Conservation (phyloP, 2,797 vertebrate genomes). For the Bradypodion pumilum region DNA sequence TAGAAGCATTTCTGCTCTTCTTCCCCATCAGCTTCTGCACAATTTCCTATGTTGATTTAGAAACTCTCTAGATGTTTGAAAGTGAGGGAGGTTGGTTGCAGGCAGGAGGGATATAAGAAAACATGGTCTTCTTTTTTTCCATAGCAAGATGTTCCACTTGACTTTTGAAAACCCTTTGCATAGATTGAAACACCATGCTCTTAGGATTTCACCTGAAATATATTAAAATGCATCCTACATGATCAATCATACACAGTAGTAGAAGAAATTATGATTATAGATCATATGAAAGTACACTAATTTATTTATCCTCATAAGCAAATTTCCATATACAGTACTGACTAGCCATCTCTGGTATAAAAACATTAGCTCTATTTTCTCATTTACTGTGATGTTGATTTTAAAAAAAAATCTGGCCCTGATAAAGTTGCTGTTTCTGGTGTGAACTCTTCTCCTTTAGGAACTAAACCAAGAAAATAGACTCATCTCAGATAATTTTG, state of each 20-base stretch:
- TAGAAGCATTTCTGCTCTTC: not conserved
- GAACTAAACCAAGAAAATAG: slow-evolving; percentile 4
- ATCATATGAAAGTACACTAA: not conserved
- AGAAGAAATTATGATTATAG: not conserved
- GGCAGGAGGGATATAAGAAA: not conserved
- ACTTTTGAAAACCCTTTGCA: not conserved
- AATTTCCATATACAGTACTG: not conserved
- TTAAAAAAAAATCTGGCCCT: not conserved
- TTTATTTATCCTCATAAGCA: not conserved
- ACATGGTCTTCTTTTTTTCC: not conserved
- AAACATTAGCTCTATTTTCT: slow-evolving; percentile 1
- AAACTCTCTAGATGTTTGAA: not conserved
- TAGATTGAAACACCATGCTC: not conserved
- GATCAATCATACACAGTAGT: not conserved
- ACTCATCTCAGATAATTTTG: slow-evolving; percentile 22
- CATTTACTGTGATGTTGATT: not conserved
- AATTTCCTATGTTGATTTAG: not conserved
- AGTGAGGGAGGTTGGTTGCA: not conserved
- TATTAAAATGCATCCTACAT: not conserved
- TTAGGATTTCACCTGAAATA: not conserved
- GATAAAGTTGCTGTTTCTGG: not conserved
- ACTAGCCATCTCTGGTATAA: not conserved
- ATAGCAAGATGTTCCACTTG: not conserved
- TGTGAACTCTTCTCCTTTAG: slow-evolving; percentile 7
- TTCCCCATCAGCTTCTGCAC: not conserved